A percentile compares a stretch with the other conserved stretches of the same genome.
Conservation (phyloP, 2,113 vertebrate species). For the Bos javanicus region DNA sequence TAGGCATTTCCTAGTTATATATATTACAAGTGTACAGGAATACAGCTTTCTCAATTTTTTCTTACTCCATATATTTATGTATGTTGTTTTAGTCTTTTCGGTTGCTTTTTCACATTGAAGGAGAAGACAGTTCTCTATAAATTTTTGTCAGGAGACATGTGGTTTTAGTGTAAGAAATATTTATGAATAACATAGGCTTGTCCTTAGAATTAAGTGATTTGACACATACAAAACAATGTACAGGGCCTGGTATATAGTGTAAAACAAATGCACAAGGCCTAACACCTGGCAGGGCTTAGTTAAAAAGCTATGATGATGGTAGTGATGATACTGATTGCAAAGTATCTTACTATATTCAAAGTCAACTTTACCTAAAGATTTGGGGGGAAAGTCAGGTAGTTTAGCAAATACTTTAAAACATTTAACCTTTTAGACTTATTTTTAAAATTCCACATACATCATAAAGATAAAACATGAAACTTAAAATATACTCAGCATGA, state of each 20-base stretch:
- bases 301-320: neutral
- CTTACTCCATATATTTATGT: neutral
- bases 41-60: neutral
- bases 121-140: neutral
- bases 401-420: neutral
- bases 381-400: neutral
- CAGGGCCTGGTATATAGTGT: neutral
- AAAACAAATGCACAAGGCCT: neutral
- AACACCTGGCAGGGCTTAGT: neutral
- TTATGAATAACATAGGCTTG: neutral
- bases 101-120: neutral
- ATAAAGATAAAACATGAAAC: neutral
- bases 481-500: neutral
- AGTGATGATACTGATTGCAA: neutral
- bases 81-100: neutral
- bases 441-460: neutral
- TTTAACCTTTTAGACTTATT: neutral
- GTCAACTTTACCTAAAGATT: neutral
- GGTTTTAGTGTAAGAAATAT: neutral
- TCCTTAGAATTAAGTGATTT: neutral
- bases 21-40: neutral
- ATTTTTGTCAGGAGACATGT: neutral
- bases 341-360: neutral
- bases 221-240: neutral
- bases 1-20: neutral